Base-by-base conservation (phyloP, 1,140 invertebrate species). In the Thrips palmi region DNA sequence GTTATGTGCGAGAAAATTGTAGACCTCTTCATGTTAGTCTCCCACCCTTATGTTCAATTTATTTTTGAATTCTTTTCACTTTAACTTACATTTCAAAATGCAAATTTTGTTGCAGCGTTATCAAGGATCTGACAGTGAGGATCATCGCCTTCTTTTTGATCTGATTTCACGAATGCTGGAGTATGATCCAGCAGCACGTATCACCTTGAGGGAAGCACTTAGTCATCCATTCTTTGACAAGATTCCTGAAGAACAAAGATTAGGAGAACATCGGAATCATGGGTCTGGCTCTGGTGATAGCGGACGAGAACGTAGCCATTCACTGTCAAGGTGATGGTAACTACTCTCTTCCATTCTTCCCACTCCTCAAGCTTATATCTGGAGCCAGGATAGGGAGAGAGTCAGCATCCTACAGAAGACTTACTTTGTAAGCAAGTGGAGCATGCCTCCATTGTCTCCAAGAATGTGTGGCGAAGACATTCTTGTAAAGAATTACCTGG, bases 1-100 rank as follows among this genome's bases (percentile, higher is more conserved):
- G 86, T 64, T 96, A 94, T 54, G 89, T 96, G n/a, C 69, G 85
- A 46, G 87, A 97, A 53, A 94, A 97, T 59, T 98, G 93, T 65
- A 96, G 94, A 69, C 89, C 87, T 30, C 61, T 98, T 43, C 63
- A 74, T 60, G 86, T 92, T 64, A 77, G 71, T 74, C 2, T 17
- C 17, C 29, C 27, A 18, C 17, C 14, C 19, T 32, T 37, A 4
- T 30, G 2, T 37, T 18, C 30, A 31, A 33, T 37, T 30, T 31
- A 27, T 1, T 24, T 17, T 37, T 32, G 2, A 34, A 4, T 22
- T 37, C 20, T 23, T 18, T 15, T 33, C 33, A 23, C 10, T 5
- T 32, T 2, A 39, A 38, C n/a, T 39, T 21, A 25, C 0, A n/a
- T n/a, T n/a, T n/a, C n/a, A n/a, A n/a, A n/a, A n/a, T n/a, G n/a